A percentile compares a stretch with the other conserved stretches of the same genome.
phyloP scores from a whole-genome alignment of 2,113 vertebrate genomes.

The Cephalopholis sonnerati region DNA sequence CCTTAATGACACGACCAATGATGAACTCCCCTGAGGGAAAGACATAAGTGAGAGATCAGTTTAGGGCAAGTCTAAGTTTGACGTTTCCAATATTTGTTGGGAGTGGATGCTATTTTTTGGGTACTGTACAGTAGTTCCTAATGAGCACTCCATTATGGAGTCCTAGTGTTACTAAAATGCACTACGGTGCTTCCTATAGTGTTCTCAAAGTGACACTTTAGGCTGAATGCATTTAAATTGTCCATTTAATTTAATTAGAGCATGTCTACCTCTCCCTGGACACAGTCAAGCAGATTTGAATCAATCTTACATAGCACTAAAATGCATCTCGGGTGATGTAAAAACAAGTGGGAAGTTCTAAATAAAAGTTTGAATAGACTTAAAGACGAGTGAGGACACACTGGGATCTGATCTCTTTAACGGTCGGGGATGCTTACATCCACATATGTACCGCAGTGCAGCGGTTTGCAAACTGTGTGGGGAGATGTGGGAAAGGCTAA shows the following conservation, averaged over 20 bases:
- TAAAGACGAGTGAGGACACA: constrained; percentile 17
- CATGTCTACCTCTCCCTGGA: constrained; percentile 8
- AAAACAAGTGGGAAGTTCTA: constrained; percentile 24
- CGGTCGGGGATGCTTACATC: neutral
- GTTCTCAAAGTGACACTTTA: constrained; percentile 53
- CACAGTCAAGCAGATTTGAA: constrained; percentile 25
- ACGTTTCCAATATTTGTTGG: constrained; percentile 10
- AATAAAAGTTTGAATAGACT: constrained; percentile 16
- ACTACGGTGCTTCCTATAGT: constrained; percentile 21
- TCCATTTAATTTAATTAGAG: constrained; percentile 44
- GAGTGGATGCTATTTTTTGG: constrained; percentile 1
- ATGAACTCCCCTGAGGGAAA: constrained; percentile 94
- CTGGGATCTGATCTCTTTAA: constrained; percentile 16
- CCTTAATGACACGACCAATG: constrained; percentile 99
- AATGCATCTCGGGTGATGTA: constrained; percentile 31
- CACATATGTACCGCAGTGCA: neutral
- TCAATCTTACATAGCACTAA: constrained; percentile 27
- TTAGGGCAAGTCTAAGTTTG: constrained; percentile 11
- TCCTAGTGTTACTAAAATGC: constrained; percentile 21
- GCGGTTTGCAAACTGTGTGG: neutral
- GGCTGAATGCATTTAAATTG: constrained; percentile 44
- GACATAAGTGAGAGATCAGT: constrained; percentile 42
- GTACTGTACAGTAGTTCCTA: neutral
- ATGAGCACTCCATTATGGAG: neutral
- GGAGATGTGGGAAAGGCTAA: neutral